Conservation (phyloP, 2,797 vertebrate genomes). For the Antennarius maculatus region DNA sequence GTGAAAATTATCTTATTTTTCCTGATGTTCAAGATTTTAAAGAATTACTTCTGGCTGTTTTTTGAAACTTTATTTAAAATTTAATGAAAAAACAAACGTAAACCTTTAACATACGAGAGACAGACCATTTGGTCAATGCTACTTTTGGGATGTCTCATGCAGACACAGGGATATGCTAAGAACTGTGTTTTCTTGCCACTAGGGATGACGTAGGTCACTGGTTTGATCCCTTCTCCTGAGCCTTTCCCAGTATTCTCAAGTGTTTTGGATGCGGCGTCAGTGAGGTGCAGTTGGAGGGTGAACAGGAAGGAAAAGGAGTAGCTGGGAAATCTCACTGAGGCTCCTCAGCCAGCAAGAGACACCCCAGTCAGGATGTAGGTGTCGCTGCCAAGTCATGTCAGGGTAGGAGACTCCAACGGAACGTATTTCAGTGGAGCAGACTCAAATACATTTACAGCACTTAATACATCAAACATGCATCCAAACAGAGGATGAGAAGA, state of each 20-base stretch:
- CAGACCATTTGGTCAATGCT: no score
- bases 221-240: slow-evolving; percentile 56
- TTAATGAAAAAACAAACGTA: no score
- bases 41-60: no score
- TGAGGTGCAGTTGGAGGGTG: slow-evolving; percentile 57
- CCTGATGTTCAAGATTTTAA: no score
- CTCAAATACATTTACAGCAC: background rate
- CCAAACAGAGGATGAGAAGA: slow-evolving; percentile 37
- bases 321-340: slow-evolving; percentile 77
- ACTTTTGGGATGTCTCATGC: no score
- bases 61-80: no score
- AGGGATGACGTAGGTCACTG: slow-evolving; percentile 14
- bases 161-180: no score
- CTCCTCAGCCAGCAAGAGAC: slow-evolving; percentile 69
- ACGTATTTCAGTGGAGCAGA: background rate
- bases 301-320: slow-evolving; percentile 84
- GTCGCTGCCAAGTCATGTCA: slow-evolving; percentile 64
- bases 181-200: slow-evolving; percentile 1
- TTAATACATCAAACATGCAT: background rate
- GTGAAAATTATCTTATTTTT: no score
- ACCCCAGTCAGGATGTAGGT: slow-evolving; percentile 62
- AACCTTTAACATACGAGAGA: no score
- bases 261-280: slow-evolving; percentile 50
- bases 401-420: slow-evolving; percentile 41
- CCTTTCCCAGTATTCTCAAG: slow-evolving; percentile 61